Conservation (phyloP, 2,797 vertebrate genomes). For the Micrastur ruficollis region DNA sequence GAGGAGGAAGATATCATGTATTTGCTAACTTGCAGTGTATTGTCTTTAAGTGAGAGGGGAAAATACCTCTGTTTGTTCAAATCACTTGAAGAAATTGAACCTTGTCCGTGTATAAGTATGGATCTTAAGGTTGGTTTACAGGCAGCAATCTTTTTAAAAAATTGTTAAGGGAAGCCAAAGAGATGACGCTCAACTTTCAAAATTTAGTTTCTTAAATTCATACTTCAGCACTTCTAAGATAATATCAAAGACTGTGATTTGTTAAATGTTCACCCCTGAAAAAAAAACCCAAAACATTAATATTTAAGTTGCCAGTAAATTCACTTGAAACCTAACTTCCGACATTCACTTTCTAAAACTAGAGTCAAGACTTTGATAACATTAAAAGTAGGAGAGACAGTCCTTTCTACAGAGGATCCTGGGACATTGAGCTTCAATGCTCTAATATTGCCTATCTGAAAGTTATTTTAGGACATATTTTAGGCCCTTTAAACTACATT, state of each 20-base stretch:
- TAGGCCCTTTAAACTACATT: not conserved
- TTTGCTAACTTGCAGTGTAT: not conserved
- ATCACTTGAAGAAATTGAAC: not conserved
- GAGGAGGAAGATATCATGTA: not conserved
- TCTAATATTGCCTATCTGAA: not conserved
- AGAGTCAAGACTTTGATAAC: not conserved
- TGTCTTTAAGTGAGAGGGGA: not conserved
- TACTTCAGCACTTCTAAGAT: not conserved
- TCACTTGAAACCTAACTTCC: not conserved
- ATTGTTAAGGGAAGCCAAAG: not conserved
- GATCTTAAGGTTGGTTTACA: not conserved
- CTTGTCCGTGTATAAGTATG: not conserved
- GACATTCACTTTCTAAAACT: not conserved
- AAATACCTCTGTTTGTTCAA: not conserved
- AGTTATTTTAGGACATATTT: not conserved
- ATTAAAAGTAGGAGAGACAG: not conserved
- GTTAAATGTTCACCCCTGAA: not conserved
- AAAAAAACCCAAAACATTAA: fast-evolving
- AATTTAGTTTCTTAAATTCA: not conserved
- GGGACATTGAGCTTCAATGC: not conserved
- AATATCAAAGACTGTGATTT: not conserved
- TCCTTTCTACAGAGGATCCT: not conserved
- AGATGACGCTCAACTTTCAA: not conserved
- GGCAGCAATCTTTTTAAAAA: not conserved
- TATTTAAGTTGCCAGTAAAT: not conserved